A percentile compares a stretch with the other conserved stretches of the same genome.
Conservation (phyloP, 2,888 invertebrate genomes). For the Dicycla oo region DNA sequence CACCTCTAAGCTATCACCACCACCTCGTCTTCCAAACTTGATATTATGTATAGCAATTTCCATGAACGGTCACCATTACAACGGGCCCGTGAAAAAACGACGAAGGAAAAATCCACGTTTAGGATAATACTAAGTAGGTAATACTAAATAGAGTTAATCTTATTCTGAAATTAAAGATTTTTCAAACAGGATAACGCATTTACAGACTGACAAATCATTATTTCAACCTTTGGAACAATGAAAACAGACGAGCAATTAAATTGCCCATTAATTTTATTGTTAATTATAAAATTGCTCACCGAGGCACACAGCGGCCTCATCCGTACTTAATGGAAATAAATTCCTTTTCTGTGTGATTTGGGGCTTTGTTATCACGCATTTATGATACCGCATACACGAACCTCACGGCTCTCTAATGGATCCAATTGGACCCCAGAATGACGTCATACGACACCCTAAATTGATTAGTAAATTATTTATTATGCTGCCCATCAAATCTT, state of each 20-base stretch:
- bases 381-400: too few relatives aligned
- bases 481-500: too few relatives aligned
- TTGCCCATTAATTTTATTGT: constrained; percentile 46
- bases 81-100: background rate
- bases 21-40: background rate
- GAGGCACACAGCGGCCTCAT: constrained; percentile 1
- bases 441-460: too few relatives aligned
- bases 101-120: background rate
- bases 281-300: constrained; percentile 51
- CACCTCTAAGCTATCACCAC: background rate
- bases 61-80: too few relatives aligned
- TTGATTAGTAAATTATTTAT: too few relatives aligned
- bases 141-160: too few relatives aligned
- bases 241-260: constrained; percentile 41
- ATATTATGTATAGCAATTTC: background rate
- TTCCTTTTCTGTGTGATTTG: background rate
- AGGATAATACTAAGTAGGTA: too few relatives aligned
- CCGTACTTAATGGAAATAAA: constrained; percentile 19
- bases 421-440: too few relatives aligned
- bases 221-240: constrained; percentile 16
- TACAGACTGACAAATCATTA: constrained; percentile 15
- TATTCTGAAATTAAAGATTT: background rate
- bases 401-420: too few relatives aligned
- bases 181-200: background rate
- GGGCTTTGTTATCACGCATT: background rate